Conservation (phyloP, 2,113 vertebrate species). For the Brachyhypopomus gauderio region DNA sequence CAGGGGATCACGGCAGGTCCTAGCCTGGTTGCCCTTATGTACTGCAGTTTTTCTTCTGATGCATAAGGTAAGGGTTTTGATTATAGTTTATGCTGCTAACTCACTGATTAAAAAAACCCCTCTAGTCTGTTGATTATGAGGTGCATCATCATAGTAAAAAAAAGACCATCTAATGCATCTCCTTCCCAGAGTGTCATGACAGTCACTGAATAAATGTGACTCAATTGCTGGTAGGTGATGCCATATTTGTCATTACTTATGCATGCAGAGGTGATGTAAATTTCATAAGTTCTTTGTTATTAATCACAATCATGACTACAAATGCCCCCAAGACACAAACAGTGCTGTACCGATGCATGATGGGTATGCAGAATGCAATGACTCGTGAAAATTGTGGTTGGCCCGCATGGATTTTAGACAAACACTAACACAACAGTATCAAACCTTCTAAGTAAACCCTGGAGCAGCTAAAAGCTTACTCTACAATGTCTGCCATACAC, state of each 20-base stretch:
- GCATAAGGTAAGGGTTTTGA: too few species aligned
- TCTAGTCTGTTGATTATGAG: background rate
- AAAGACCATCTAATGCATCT: conserved; percentile 21
- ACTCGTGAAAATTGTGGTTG: conserved; percentile 55
- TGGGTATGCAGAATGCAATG: conserved; percentile 52
- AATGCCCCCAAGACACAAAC: conserved; percentile 56
- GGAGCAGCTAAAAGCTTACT: background rate
- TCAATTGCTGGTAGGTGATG: conserved; percentile 27
- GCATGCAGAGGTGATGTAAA: conserved; percentile 62
- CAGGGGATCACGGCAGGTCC: too few species aligned
- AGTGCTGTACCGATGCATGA: conserved; percentile 28
- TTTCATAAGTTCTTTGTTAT: conserved; percentile 67
- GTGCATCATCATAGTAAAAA: background rate
- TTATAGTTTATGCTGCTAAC: too few species aligned
- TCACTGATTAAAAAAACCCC: too few species aligned
- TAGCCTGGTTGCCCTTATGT: too few species aligned
- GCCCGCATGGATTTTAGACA: conserved; percentile 32
- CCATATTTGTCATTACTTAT: conserved; percentile 69
- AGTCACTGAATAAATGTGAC: conserved; percentile 19
- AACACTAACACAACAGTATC: conserved; percentile 3
- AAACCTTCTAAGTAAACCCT: conserved; percentile 13
- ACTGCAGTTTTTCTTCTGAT: too few species aligned
- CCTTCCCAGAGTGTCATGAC: conserved; percentile 24
- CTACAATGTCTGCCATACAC: background rate
- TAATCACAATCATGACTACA: conserved; percentile 61